Evolutionary conservation across 2,113 vertebrate species (phyloP).

Genomic region (Oreotrochilus melanogaster): DNA sequence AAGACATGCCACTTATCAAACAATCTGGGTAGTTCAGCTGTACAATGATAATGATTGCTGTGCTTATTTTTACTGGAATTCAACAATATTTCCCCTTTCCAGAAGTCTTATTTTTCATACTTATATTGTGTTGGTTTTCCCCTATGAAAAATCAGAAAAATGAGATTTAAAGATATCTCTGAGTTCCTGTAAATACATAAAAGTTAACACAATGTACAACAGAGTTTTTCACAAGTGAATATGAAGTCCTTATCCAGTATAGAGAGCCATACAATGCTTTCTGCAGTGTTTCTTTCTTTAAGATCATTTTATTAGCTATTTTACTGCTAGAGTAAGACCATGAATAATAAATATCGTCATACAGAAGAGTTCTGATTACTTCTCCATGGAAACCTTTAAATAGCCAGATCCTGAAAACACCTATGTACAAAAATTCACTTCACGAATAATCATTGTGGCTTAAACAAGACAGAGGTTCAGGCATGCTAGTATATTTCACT

Average conservation of each 20-base stretch:
- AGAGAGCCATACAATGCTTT: background rate
- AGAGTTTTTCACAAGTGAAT: background rate
- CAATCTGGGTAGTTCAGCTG: conserved; percentile 55
- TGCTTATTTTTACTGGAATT: background rate
- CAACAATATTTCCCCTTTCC: background rate
- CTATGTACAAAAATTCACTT: conserved; percentile 3
- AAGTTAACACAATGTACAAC: background rate
- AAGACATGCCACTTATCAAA: conserved; percentile 65
- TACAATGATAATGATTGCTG: conserved; percentile 34
- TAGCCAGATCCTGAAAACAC: conserved; percentile 6
- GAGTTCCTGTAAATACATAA: background rate
- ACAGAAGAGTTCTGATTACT: conserved; percentile 66
- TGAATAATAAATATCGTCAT: conserved; percentile 68
- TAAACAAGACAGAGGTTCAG: background rate
- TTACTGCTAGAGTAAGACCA: conserved; percentile 44
- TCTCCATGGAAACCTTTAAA: conserved; percentile 64
- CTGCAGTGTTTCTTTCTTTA: background rate
- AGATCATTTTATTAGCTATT: conserved; percentile 63
- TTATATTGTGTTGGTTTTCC: background rate
- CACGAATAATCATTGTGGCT: background rate
- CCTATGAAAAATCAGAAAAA: background rate
- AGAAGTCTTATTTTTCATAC: background rate
- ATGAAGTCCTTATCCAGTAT: background rate
- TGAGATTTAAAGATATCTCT: background rate
- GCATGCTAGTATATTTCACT: background rate